Percentiles rank a stretch among this genome's conserved stretches.
phyloP scores from a whole-genome alignment of 1,140 invertebrate genomes.

The Dryas iulia region DNA sequence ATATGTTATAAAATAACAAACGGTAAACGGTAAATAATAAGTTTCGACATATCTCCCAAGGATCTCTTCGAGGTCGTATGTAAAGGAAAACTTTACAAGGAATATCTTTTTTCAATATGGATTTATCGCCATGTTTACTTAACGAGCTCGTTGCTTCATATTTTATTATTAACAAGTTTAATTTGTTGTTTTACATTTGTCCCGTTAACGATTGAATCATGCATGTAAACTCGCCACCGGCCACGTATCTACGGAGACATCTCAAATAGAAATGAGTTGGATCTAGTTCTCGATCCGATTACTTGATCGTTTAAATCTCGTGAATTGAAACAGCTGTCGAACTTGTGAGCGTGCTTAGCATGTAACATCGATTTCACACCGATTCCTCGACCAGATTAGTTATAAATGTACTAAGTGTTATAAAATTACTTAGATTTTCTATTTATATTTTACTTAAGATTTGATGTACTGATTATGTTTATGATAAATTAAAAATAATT shows the following conservation, averaged over 20 bases:
- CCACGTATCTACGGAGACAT: constrained; percentile 3
- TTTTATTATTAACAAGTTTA: not conserved
- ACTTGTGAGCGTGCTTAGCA: not conserved
- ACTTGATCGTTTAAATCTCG: constrained; percentile 11
- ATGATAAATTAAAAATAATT: not conserved
- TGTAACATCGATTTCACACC: not conserved
- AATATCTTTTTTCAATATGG: not conserved
- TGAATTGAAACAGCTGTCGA: constrained; percentile 14
- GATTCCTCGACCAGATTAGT: not conserved
- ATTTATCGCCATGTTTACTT: not conserved
- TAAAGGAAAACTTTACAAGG: too few species aligned
- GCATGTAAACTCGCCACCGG: not conserved
- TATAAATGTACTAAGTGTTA: constrained; percentile 1
- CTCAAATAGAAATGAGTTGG: constrained; percentile 3
- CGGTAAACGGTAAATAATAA: too few species aligned
- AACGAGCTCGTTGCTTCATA: not conserved
- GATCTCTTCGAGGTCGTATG: too few species aligned
- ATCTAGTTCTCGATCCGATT: constrained; percentile 5
- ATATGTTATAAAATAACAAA: too few species aligned
- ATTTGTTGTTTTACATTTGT: not conserved
- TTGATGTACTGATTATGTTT: not conserved
- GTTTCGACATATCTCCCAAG: too few species aligned
- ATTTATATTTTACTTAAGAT: not conserved
- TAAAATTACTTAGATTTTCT: not conserved
- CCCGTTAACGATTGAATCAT: constrained; percentile 4